Base-by-base conservation (phyloP, 2,797 vertebrate genomes). In the Potorous gilbertii region DNA sequence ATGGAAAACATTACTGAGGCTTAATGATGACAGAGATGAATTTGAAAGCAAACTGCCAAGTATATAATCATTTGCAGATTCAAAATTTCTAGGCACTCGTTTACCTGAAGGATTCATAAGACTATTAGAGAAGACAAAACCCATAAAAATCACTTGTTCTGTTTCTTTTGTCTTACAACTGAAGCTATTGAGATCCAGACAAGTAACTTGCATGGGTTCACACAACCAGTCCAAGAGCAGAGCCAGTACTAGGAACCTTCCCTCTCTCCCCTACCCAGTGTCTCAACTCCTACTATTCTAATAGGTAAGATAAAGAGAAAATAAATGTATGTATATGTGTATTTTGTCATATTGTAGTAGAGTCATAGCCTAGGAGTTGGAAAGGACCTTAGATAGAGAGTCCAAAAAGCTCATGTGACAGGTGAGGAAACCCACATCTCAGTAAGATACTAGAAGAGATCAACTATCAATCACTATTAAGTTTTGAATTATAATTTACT, bases 1-100 rank as follows among this genome's bases (percentile, higher is more conserved):
- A 96, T 62, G 91, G 52, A 92, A 96, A 94, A 94, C 54, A 62
- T 90, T 40, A 24, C 34, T 50, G 56, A 93, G 55, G 57, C 54
- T 54, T 89, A 91, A 95, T 96, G 89, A 56, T 74, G 54, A 94
- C 55, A 28, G 34, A 52, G 27, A 87, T 87, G 40, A 50, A 87
- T 87, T 87, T 87, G 40, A 87, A 87, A 46, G 40, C 40, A 87
- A 50, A 87, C 40, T 87, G 74, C 21, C 74, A 87, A 87, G 24
- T 18, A 50, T 87, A 46, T 87, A 50, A 87, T 87, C 74, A 50
- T 50, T 50, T 87, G 50, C 74, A 87, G 74, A 87, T 87, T 11
- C 8, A 0, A 27, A 87, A 24, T 50, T 50, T 50, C 40, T 87
- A 87, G 40, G 27, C n/a, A 40, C 8, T 40, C n/a, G 40, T 21